Base-by-base conservation (phyloP, 2,797 vertebrate species). In the Muscicapa striata region DNA sequence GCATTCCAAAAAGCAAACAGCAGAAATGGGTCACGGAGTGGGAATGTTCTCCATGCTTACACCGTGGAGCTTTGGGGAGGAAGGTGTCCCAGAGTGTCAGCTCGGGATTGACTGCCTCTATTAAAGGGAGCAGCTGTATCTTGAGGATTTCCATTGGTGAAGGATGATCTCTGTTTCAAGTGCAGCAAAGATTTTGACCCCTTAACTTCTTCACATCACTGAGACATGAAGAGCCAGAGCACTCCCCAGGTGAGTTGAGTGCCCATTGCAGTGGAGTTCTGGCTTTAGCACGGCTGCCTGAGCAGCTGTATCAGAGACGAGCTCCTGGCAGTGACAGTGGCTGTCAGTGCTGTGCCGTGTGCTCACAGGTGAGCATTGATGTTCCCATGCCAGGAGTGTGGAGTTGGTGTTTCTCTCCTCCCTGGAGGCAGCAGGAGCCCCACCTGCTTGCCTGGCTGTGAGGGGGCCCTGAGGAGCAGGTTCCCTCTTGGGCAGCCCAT, bases 321-420 rank as follows among this genome's bases (percentile, higher is more conserved):
- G 72, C 67, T 64, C 22, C 46, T 72, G 29, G 74, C 78, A 64
- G 82, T n/a, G 64, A 8, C 69, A 57, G 32, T 41, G 79, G 11
- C 64, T 34, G 69, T 64, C n/a, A 8, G 1, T 13, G 49, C 23
- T 0, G 0, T 75, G 58, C 46, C 0, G 2, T 0, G 21, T 61
- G 62, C 66, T 88, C 21, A 0, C 72, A 23, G 29, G 2, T 34
- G 30, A 16, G 41, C 12, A 43, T 61, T 0, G 2, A 10, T 41
- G 58, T 72, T 89, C 30, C 38, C 0, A 0, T 40, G 54, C 32
- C 1, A 1, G 57, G 41, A 67, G 32, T 10, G 26, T 11, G 27
- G 36, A 40, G 19, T 14, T 80, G 79, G 8, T 80, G 49, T 74
- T 95, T 63, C n/a, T 32, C 6, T 91, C 41, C 45, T 72, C 15